These are phyloP conservation scores for Sarcophaga variegata DNA, from an alignment of 2,888 invertebrate genomes.

Conservation along the genomic window DNA sequence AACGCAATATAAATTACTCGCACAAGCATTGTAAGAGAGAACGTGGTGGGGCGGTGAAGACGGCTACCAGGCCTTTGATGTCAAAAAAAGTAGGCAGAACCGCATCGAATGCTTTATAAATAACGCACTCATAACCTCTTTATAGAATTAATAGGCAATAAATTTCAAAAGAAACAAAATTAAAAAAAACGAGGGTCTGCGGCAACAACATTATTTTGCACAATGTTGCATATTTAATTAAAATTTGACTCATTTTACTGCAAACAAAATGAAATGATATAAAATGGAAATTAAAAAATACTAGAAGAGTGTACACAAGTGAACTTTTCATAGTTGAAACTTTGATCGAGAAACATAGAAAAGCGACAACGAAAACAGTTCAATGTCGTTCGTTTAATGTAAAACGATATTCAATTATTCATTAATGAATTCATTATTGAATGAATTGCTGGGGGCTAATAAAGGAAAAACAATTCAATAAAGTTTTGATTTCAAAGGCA, in stretches of 20 bases:
- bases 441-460: not conserved
- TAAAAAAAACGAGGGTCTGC: not conserved
- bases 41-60: not conserved
- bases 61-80: not conserved
- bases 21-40: not conserved
- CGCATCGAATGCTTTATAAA: too few species aligned
- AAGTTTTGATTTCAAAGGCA: conserved; percentile 6
- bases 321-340: not conserved
- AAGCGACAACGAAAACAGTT: conserved; percentile 38
- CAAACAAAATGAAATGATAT: not conserved
- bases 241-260: not conserved
- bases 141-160: not conserved
- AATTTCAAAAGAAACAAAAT: not conserved
- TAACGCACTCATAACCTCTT: too few species aligned
- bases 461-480: not conserved
- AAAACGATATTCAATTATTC: conserved; percentile 45
- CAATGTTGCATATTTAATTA: conserved; percentile 4
- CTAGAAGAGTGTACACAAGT: not conserved
- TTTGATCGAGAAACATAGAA: not conserved
- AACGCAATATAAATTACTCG: not conserved
- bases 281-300: not conserved
- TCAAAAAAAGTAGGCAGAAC: not conserved
- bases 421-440: not conserved
- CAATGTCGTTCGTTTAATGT: conserved; percentile 45
- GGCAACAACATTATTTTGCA: not conserved